A percentile compares a stretch with the other conserved stretches of the same genome.
Conservation (phyloP, 2,797 vertebrate species). For the Pogoniulus pusillus region DNA sequence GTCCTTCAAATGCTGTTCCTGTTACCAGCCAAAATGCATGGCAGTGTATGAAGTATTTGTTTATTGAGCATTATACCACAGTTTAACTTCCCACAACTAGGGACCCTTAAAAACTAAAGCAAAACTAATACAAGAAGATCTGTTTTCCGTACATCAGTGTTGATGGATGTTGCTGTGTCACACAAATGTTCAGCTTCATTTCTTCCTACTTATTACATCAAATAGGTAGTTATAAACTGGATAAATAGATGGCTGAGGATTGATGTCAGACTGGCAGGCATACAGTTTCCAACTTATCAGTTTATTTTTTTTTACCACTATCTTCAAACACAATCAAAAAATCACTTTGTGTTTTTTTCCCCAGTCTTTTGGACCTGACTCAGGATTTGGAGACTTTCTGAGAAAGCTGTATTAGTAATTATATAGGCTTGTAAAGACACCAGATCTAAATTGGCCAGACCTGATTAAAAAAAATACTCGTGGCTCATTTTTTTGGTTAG, state of each 20-base stretch:
- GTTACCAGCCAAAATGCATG: background rate
- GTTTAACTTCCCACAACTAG: background rate
- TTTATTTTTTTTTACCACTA: background rate
- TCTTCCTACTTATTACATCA: background rate
- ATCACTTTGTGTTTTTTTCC: background rate
- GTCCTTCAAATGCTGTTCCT: background rate
- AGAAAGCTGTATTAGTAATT: background rate
- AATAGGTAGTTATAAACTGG: background rate
- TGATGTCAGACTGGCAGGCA: background rate
- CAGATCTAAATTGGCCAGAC: background rate
- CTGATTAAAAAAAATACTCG: background rate
- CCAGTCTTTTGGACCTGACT: background rate
- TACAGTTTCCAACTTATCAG: background rate
- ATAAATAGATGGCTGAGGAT: background rate
- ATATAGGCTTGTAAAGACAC: background rate
- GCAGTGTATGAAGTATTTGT: background rate
- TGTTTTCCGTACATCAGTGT: background rate
- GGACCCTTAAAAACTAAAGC: background rate
- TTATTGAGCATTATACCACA: background rate
- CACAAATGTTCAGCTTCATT: rapidly evolving
- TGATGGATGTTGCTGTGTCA: background rate
- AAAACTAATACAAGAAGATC: background rate
- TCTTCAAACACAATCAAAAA: background rate
- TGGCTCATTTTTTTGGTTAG: background rate
- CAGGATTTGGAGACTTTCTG: background rate